Conservation (phyloP, 2,888 invertebrate genomes). For the Eristalis arbustorum region DNA sequence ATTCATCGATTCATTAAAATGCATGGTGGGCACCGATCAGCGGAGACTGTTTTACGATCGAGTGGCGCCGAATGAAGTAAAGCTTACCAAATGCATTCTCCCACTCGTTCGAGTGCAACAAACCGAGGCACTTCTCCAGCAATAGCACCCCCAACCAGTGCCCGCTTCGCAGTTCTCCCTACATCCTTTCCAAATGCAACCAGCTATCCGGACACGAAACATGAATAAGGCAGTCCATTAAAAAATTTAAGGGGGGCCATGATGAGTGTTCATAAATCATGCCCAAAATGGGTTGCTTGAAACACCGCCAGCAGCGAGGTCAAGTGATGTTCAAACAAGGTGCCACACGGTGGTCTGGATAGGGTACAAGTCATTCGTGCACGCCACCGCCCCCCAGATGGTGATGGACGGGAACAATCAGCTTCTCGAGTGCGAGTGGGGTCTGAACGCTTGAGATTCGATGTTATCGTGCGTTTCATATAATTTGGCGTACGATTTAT, state of each 20-base stretch:
- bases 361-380: constrained; percentile 18
- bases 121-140: constrained; percentile 13
- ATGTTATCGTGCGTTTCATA: constrained; percentile 6
- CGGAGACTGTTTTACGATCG: not conserved
- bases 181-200: constrained; percentile 6
- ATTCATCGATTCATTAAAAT: constrained; percentile 34
- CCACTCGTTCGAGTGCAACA: constrained; percentile 8
- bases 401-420: not conserved
- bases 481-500: constrained; percentile 38
- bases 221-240: constrained; percentile 23
- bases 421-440: not conserved
- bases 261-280: constrained; percentile 47
- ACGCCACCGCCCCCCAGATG: not conserved
- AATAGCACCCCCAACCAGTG: too few relatives aligned
- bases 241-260: constrained; percentile 17
- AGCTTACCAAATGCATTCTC: not conserved
- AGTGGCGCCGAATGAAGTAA: constrained; percentile 18
- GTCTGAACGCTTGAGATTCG: constrained; percentile 13
- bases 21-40: not conserved
- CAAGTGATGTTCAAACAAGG: constrained; percentile 34
- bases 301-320: constrained; percentile 31
- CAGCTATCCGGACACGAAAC: constrained; percentile 1
- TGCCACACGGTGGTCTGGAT: constrained; percentile 17
- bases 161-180: not conserved
- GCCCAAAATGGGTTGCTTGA: constrained; percentile 36